Conservation (phyloP, 1,140 invertebrate species). For the Zaprionus africanus region DNA sequence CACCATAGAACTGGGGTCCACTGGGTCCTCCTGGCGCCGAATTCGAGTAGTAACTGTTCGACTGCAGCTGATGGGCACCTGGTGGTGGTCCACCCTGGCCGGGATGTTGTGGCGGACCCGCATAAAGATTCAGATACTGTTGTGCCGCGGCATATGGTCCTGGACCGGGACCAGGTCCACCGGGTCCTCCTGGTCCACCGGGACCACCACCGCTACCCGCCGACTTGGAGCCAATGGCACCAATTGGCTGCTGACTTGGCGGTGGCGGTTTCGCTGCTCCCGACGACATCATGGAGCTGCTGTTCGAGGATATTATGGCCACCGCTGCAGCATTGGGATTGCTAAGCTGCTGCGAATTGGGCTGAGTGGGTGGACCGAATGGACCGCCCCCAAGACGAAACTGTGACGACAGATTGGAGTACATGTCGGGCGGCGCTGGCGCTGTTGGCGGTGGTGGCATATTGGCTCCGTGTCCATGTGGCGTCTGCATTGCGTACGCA, state of each 20-base stretch:
- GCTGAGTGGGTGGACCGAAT: constrained; percentile 84
- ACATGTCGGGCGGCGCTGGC: constrained; percentile 91
- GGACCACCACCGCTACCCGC: constrained; percentile 84
- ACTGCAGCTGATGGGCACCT: constrained; percentile 86
- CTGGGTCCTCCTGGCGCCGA: constrained; percentile 85
- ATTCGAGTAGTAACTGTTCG: constrained; percentile 87
- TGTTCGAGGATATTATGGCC: constrained; percentile 91
- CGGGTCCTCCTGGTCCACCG: constrained; percentile 48
- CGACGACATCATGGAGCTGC: constrained; percentile 94
- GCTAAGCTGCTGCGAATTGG: constrained; percentile 88
- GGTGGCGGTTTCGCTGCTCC: constrained; percentile 89
- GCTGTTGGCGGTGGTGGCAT: constrained; percentile 86
- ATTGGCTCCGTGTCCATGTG: constrained; percentile 85
- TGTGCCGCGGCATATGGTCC: constrained; percentile 83
- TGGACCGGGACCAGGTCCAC: constrained; percentile 73
- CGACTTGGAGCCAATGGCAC: constrained; percentile 91
- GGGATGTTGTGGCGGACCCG: constrained; percentile 85
- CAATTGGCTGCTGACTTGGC: constrained; percentile 90
- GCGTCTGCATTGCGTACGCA: constrained; percentile 85
- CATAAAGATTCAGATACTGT: constrained; percentile 82
- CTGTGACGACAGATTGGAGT: constrained; percentile 90
- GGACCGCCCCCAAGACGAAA: constrained; percentile 89
- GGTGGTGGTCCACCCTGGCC: constrained; percentile 82
- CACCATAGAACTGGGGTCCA: constrained; percentile 80
- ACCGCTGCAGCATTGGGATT: constrained; percentile 90